Evolutionary conservation across 1,140 invertebrate genomes (phyloP), one percentile per base, ranked within the genome.

Genomic region (Drosophila tristis): DNA sequence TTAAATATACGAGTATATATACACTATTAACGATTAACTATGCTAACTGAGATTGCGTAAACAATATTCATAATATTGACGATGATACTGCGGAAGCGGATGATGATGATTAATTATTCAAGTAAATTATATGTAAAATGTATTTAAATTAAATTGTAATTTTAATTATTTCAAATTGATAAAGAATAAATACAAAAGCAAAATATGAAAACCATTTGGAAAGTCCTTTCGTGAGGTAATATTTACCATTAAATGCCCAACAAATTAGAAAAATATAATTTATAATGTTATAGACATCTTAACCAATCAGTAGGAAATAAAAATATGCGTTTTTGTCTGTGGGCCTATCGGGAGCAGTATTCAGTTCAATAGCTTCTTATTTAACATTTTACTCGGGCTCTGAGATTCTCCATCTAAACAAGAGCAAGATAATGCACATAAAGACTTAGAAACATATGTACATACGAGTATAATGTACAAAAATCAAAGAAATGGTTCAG

Each of bases 71-170:
- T 53, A 70, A 70, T 70, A 70, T 70, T 70, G 65, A 70, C 23
- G 49, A 48, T 49, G 65, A 66, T 26, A 48, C 16, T 31, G 43
- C 15, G 26, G 49, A 62, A 25, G 35, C 20, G 31, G 50, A 55
- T 56, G 65, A 55, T 53, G 65, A 64, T 60, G 61, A 86, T 68
- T 70, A 87, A 68, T 62, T 82, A 78, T 57, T 75, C 75, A 78
- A 70, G 78, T 87, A 76, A 87, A 70, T 78, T 72, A 86, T 74
- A 78, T 86, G 81, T 86, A 86, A 85, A 85, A 78, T 89, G 79
- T 89, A 89, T 71, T 89, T 87, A 87, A 86, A 89, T 84, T 84
- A 80, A 89, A 89, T 89, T 89, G 79, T 89, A 89, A 89, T 89
- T 84, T 80, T 89, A 89, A 89, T 84, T 89, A 89, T 89, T 89